Evolutionary conservation across 2,888 invertebrate genomes (phyloP).

Genomic region (Drosophila quasianomalipes): DNA sequence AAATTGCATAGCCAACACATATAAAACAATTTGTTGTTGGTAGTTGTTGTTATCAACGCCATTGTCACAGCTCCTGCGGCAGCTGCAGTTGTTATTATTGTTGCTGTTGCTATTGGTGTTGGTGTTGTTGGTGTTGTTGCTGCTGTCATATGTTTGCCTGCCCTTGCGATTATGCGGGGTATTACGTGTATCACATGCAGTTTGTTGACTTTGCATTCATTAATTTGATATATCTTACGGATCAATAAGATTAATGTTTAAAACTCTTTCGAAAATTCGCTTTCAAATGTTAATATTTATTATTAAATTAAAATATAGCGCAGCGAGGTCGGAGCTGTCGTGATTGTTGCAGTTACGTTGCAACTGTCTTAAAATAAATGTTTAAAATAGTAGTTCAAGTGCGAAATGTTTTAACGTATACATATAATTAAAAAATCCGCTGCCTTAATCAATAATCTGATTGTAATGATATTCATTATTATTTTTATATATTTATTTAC

Average conservation of each 20-base stretch:
- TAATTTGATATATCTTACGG: background rate
- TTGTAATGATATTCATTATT: background rate
- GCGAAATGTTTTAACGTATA: background rate
- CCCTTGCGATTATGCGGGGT: conserved; percentile 36
- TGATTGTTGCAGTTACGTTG: background rate
- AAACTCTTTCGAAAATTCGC: background rate
- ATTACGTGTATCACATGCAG: conserved; percentile 7
- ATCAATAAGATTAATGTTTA: background rate
- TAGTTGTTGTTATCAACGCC: conserved; percentile 53
- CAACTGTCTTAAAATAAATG: background rate
- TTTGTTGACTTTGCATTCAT: conserved; percentile 19
- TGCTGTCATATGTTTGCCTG: conserved; percentile 47
- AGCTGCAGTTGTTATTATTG: conserved; percentile 33
- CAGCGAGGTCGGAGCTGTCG: background rate
- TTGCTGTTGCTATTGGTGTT: conserved; percentile 12
- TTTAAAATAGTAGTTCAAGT: background rate
- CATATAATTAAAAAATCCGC: background rate
- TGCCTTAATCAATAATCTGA: background rate
- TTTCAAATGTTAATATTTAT: background rate
- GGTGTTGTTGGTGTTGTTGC: conserved; percentile 11
- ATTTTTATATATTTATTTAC: background rate
- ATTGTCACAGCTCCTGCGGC: conserved; percentile 57
- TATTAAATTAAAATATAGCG: background rate
- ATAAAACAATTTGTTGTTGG: conserved; percentile 40
- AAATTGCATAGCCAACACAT: conserved; percentile 40